Base-by-base conservation (phyloP, 2,888 invertebrate species). In the Congeria kusceri region DNA sequence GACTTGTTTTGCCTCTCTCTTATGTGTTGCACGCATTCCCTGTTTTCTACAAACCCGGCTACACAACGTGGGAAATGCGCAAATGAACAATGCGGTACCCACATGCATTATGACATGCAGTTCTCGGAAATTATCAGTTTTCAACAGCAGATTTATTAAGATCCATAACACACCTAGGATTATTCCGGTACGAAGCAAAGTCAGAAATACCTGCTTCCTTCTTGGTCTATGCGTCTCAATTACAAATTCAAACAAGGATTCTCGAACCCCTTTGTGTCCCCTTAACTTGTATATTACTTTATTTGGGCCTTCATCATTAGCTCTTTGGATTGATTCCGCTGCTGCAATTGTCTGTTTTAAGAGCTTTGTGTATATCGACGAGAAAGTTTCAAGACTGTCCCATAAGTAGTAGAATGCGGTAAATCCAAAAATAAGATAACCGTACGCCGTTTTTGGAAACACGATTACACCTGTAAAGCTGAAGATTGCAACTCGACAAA, bases 71-170 rank as follows among this genome's bases (percentile, higher is more conserved):
- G 86, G 86, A 18, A 86, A 62, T 13, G 81, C 77, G 57, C 86
- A 84, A 0, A 83, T 79, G 20, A 86, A 80, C n/a, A 86, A 57
- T 9, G 86, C 81, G 1, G 86, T 84, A 15, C 76, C 80, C 0
- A 83, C 77, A 44, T 86, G 84, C 66, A 83, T 84, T 3, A 84
- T 47, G 5, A 77, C 62, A 39, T 80, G 83, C 2, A 86, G 53
- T 39, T 84, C 78, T 32, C 67, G 67, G 58, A 81, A 78, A 9
- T 62, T 73, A 39, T 84, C 76, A 11, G 81, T 84, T 56, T 80
- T 77, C 11, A 66, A 47, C 3, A 86, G 73, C 9, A 84, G 65
- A 39, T 76, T 65, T 0, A 86, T 39, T 0, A 77, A 86, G 7
- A 83, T 63, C 9, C 77, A 81, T n/a, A 86, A 61, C 11, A 83